Evolutionary conservation across 37 sponge, comb jelly and placozoan genomes (phyloP), one percentile per base, ranked within the genome.

Genomic region (Aplysina aerophoba): DNA sequence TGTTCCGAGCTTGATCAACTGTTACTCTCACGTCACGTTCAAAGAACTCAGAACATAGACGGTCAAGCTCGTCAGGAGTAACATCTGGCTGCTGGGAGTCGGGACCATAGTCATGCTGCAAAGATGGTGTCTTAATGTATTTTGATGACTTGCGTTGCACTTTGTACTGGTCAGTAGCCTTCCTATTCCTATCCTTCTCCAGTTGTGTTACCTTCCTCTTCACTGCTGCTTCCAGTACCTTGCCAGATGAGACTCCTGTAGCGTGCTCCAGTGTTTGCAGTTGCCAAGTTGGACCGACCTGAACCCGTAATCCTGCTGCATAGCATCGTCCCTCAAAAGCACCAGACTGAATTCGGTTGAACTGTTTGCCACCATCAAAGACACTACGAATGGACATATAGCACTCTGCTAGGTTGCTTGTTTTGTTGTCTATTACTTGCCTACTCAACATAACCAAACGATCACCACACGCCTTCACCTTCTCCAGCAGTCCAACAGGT

Each of bases 401-500:
- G 58, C 81, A 25, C 77, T 86, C 87, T n/a, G 87, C 81, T 2
- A 79, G n/a, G 68, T 86, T 86, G 55, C 81, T 79, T 12, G 87
- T 79, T 39, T 63, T 20, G 50, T 86, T 86, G 64, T 62, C 28
- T 8, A 86, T 80, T 15, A 86, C 69, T 30, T 80, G 87, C 20
- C 2, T 6, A 41, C 81, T 54, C 38, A 80, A 50, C 31, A 55
- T 65, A 8, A 86, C 87, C 31, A 86, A 13, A 16, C 87, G 55
- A 79, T 86, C 80, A 34, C 81, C 69, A 8, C 58, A 35, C 16
- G 81, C 71, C 22, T 38, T n/a, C 25, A 86, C 81, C 19, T 24
- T 64, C 33, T 33, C 15, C 14, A 86, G 33, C 28, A 86, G 44
- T 13, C 81, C 81, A 20, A 22, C 55, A 50, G 87, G 87, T 5